Conservation (phyloP, 2,888 invertebrate genomes). For the Sericinus montela region DNA sequence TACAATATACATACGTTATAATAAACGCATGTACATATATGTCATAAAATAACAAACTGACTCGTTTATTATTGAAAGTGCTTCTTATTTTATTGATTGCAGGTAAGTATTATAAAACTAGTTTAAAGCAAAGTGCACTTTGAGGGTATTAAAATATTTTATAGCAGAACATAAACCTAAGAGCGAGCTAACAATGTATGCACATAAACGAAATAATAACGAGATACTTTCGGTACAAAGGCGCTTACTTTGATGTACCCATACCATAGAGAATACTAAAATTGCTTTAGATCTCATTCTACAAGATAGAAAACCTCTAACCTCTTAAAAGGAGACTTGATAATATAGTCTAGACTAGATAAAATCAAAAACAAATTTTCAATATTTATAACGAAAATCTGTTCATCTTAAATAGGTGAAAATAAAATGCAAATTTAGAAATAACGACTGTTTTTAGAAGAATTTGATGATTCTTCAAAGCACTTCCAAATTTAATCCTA, state of each 20-base stretch:
- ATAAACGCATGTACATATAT: no score
- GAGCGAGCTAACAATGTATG: slow-evolving; percentile 11
- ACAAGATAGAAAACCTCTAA: not conserved
- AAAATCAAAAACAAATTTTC: no score
- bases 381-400: no score
- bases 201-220: slow-evolving; percentile 23
- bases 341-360: not conserved
- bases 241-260: slow-evolving; percentile 23
- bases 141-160: slow-evolving; percentile 37
- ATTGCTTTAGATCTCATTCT: not conserved
- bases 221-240: slow-evolving; percentile 28
- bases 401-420: no score
- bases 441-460: no score
- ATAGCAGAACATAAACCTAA: slow-evolving; percentile 20
- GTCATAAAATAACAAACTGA: no score
- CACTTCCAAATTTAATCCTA: no score
- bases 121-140: slow-evolving; percentile 36
- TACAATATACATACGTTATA: no score
- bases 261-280: slow-evolving; percentile 1
- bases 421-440: no score
- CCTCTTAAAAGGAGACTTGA: not conserved
- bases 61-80: slow-evolving; percentile 1
- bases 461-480: no score
- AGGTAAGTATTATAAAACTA: slow-evolving; percentile 20
- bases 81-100: slow-evolving; percentile 1